These are phyloP conservation scores for Thelaira solivaga DNA, from an alignment of 2,888 invertebrate genomes.

Conservation along the genomic window DNA sequence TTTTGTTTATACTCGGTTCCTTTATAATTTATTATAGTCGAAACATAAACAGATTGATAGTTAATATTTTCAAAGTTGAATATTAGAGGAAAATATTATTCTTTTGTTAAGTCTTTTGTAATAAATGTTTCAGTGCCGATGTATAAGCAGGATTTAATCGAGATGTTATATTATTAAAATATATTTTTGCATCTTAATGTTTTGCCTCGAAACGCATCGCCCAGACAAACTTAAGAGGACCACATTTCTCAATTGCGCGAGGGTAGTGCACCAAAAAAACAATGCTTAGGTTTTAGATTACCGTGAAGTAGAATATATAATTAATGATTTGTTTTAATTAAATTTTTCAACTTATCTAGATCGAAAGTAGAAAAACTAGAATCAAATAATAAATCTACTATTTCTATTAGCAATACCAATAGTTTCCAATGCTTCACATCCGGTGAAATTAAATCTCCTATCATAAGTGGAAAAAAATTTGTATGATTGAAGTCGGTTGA, in stretches of 20 bases:
- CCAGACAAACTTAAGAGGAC: constrained; percentile 53
- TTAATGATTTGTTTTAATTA: constrained; percentile 42
- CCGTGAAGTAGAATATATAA: constrained; percentile 41
- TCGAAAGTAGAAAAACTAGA: constrained; percentile 41
- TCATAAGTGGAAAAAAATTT: constrained; percentile 54
- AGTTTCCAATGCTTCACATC: constrained; percentile 52
- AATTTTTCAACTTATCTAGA: constrained; percentile 30
- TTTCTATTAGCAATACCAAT: constrained; percentile 38
- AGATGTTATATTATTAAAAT: constrained; percentile 42
- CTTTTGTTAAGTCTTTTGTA: constrained; percentile 44
- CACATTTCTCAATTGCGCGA: constrained; percentile 51
- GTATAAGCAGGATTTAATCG: constrained; percentile 47
- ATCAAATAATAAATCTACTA: constrained; percentile 44
- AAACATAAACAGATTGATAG: too few species aligned
- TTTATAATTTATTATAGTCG: too few species aligned
- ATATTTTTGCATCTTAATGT: constrained; percentile 39
- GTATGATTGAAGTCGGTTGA: constrained; percentile 46
- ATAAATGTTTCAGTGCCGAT: constrained; percentile 45
- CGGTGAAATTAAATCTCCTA: constrained; percentile 59
- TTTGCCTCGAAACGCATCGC: constrained; percentile 45
- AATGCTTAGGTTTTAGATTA: constrained; percentile 53
- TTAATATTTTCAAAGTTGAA: too few species aligned
- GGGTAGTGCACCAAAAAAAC: constrained; percentile 57
- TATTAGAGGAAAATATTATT: constrained; percentile 42
- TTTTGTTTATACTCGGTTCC: too few species aligned